Evolutionary conservation across 1,140 invertebrate species (phyloP), one percentile per base, ranked within the genome.

Genomic region (Tribolium madens): DNA sequence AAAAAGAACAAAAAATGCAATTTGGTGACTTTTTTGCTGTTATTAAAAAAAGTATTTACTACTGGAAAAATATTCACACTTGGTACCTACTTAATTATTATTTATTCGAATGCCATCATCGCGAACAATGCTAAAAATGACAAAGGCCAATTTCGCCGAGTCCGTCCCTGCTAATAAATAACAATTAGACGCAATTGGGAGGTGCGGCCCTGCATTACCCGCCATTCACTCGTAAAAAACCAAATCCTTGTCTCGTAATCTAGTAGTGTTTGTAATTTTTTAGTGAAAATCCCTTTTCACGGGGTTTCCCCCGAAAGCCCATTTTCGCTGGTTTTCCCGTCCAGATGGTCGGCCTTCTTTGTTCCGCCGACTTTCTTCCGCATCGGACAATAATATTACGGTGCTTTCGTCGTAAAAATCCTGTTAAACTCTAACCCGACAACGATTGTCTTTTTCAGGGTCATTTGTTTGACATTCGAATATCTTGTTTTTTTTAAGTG

Each of bases 361-460:
- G 52, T 57, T 10, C 14, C 17, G 10, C 15, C 17, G 17, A 9
- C 14, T 3, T 17, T 57, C 52, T 57, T 57, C 52, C 52, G 52
- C 17, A 17, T 57, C 52, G 52, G 52, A 57, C 52, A 18, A 15
- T 18, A 9, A 57, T 57, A 57, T 57, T 57, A 57, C 52, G 52
- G 52, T 57, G 52, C 52, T 57, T 57, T 57, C 15, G 48, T 12
- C 48, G 15, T 50, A 50, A 50, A 57, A 57, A 57, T 18, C 5
- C 52, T 57, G 15, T 57, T 57, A 17, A 57, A 57, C 52, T 57
- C 52, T 57, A 57, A 57, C 52, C 52, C 17, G 10, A 18, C 52
- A 50, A 14, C 48, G 15, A 50, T 17, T 18, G 52, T n/a, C 52
- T 18, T n/a, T 57, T 18, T 17, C 52, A n/a, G 15, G 10, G 17